These are phyloP conservation scores for Pectinophora gossypiella DNA, from an alignment of 1,140 invertebrate species.

Conservation along the genomic window DNA sequence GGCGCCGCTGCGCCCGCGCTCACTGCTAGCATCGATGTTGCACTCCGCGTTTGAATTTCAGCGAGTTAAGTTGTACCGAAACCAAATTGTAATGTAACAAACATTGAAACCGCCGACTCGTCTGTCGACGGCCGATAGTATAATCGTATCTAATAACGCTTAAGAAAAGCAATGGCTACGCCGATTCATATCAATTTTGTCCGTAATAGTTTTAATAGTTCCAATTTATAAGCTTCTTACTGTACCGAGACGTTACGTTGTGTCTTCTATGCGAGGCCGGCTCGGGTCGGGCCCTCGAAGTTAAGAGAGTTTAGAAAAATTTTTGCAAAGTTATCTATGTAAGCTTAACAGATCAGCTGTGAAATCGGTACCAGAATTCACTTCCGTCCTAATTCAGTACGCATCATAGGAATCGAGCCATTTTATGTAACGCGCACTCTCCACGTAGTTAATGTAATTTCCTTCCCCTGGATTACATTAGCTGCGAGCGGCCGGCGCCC, in stretches of 20 bases:
- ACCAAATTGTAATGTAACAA: not conserved
- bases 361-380: slow-evolving; percentile 73
- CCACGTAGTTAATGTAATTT: slow-evolving; percentile 62
- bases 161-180: slow-evolving; percentile 64
- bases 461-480: slow-evolving; percentile 66
- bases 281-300: slow-evolving; percentile 34
- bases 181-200: slow-evolving; percentile 73
- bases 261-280: slow-evolving; percentile 45
- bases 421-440: slow-evolving; percentile 72
- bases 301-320: slow-evolving; percentile 57
- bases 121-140: slow-evolving; percentile 52
- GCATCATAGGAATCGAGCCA: slow-evolving; percentile 74
- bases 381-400: slow-evolving; percentile 74
- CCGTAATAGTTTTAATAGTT: slow-evolving; percentile 70
- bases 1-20: not conserved
- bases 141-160: slow-evolving; percentile 63
- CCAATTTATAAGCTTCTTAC: slow-evolving; percentile 70
- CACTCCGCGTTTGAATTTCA: slow-evolving; percentile 36
- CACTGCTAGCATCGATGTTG: slow-evolving; percentile 32
- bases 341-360: slow-evolving; percentile 71
- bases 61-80: slow-evolving; percentile 19
- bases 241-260: slow-evolving; percentile 51
- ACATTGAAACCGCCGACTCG: slow-evolving; percentile 34
- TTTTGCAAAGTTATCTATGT: slow-evolving; percentile 68
- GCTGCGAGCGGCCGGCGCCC: slow-evolving; percentile 32